Conservation (phyloP, 2,888 invertebrate genomes). For the Hylaea fasciaria region DNA sequence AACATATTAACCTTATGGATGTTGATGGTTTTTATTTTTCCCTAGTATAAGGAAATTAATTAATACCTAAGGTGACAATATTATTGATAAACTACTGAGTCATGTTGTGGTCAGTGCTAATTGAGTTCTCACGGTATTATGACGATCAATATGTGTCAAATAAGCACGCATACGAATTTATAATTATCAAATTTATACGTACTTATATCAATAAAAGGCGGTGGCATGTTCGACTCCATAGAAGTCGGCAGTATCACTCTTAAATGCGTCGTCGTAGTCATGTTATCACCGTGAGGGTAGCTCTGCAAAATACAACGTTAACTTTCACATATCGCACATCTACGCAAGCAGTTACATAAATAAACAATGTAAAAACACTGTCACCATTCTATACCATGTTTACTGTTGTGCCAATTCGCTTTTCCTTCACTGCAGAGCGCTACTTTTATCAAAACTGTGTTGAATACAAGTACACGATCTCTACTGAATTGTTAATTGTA, state of each 20-base stretch:
- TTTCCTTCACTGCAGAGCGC: not conserved
- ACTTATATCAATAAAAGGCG: slow-evolving; percentile 74
- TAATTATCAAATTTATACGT: slow-evolving; percentile 46
- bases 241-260: slow-evolving; percentile 72
- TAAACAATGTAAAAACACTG: slow-evolving; percentile 67
- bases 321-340: slow-evolving; percentile 63
- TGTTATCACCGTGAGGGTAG: slow-evolving; percentile 65
- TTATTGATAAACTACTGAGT: slow-evolving; percentile 29
- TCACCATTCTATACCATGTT: slow-evolving; percentile 56
- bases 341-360: slow-evolving; percentile 59
- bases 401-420: slow-evolving; percentile 17
- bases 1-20: too few species aligned
- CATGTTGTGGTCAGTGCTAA: slow-evolving; percentile 25
- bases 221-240: slow-evolving; percentile 66
- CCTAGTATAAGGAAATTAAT: not conserved
- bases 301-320: slow-evolving; percentile 65
- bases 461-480: slow-evolving; percentile 45
- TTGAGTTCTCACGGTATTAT: slow-evolving; percentile 38
- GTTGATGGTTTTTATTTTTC: not conserved
- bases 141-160: slow-evolving; percentile 19
- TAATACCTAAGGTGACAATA: slow-evolving; percentile 7
- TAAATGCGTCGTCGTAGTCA: slow-evolving; percentile 68
- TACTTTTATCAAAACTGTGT: slow-evolving; percentile 9
- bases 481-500: slow-evolving; percentile 50
- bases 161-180: slow-evolving; percentile 11